A percentile compares a stretch with the other conserved stretches of the same genome.
These are phyloP conservation scores for Rhynchonema sp. DNA, from an alignment of 2,888 invertebrate genomes.

Conservation along the genomic window DNA sequence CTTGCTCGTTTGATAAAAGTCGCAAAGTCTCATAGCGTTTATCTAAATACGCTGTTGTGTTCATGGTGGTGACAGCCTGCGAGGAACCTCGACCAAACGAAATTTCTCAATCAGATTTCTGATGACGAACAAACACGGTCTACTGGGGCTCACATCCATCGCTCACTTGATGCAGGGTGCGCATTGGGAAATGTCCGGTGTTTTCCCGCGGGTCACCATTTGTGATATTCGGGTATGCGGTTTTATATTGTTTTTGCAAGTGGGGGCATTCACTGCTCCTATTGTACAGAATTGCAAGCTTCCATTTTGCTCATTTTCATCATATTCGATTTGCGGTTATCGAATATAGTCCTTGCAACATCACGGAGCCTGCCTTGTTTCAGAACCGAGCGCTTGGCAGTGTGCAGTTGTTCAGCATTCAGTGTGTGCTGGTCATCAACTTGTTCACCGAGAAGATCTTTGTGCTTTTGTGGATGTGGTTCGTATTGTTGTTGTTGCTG, in stretches of 20 bases:
- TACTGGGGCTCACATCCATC: constrained; percentile 23
- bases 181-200: constrained; percentile 21
- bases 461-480: constrained; percentile 24
- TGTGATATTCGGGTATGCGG: constrained; percentile 24
- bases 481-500: constrained; percentile 16
- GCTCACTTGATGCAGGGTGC: constrained; percentile 19
- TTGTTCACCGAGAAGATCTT: constrained; percentile 20
- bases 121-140: constrained; percentile 18
- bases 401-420: constrained; percentile 21
- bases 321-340: no score
- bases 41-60: no score
- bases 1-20: no score
- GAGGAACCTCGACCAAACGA: no score
- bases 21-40: no score
- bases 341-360: no score
- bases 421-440: constrained; percentile 24
- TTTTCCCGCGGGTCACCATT: constrained; percentile 21
- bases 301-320: no score
- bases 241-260: no score
- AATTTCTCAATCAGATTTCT: constrained; percentile 13
- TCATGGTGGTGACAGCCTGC: no score
- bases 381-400: constrained; percentile 24
- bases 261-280: no score
- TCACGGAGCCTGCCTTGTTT: not conserved
- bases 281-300: no score